phyloP scores from a whole-genome alignment of 2,797 vertebrate species.

The Pangasius djambal region DNA sequence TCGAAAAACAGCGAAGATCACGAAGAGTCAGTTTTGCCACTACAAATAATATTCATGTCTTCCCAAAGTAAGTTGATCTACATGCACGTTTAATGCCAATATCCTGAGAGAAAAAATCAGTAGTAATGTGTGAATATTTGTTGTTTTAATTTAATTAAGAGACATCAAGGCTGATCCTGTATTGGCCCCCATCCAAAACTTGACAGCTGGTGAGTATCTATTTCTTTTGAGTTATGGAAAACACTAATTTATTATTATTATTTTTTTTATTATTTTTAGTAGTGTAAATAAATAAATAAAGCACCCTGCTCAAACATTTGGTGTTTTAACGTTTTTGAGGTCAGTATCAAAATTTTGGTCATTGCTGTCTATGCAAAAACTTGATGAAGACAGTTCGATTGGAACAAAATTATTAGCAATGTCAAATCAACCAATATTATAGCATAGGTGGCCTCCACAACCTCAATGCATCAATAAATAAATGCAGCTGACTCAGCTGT shows the following conservation, averaged over 20 bases:
- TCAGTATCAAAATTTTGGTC: not conserved
- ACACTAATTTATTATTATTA: not conserved
- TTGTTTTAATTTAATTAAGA: conserved; percentile 60
- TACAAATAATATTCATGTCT: conserved; percentile 74
- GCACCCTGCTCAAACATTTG: not conserved
- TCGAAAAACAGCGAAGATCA: conserved; percentile 73
- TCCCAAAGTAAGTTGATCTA: conserved; percentile 69
- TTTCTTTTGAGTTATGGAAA: not conserved
- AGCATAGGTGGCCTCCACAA: not conserved
- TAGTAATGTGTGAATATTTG: not conserved
- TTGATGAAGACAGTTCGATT: not conserved
- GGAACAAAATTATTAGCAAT: not conserved
- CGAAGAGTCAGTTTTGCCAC: conserved; percentile 81
- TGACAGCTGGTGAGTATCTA: conserved; percentile 59
- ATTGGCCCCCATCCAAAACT: conserved; percentile 65
- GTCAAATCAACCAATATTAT: not conserved
- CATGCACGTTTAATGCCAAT: not conserved
- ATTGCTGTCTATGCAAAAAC: not conserved
- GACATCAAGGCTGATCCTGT: conserved; percentile 67
- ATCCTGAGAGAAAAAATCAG: not conserved
- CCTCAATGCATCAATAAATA: not conserved
- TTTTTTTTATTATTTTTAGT: not conserved
- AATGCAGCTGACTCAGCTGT: no score
- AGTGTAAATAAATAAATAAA: not conserved
- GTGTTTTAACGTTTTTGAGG: not conserved